These are phyloP conservation scores for Cyphomyrmex costatus DNA, from an alignment of 1,140 invertebrate species.

Conservation along the genomic window DNA sequence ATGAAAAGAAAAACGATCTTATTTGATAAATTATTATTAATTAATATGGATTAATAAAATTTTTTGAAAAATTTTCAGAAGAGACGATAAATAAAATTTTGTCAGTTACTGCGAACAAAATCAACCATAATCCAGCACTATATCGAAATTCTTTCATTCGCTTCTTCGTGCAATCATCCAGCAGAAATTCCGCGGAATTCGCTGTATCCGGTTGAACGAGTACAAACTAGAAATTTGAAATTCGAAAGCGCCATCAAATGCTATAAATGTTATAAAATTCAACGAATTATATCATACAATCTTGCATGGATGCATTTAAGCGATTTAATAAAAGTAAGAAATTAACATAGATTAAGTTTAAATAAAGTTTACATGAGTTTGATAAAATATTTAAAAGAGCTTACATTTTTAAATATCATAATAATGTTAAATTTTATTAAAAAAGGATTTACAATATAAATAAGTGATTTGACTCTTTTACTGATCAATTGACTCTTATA, in stretches of 20 bases:
- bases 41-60: neutral
- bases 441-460: no score
- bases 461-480: no score
- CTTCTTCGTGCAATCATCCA: conserved; percentile 60
- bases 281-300: conserved; percentile 11
- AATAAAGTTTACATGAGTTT: neutral
- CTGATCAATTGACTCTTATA: no score
- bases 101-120: conserved; percentile 23
- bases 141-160: conserved; percentile 59
- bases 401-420: neutral
- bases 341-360: neutral
- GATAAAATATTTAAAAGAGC: neutral
- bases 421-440: neutral
- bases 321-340: neutral
- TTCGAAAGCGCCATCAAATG: conserved; percentile 44
- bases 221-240: conserved; percentile 46
- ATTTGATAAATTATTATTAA: neutral
- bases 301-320: conserved; percentile 4
- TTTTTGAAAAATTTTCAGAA: neutral
- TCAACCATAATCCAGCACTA: conserved; percentile 53
- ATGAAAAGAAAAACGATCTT: no score
- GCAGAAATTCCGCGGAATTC: conserved; percentile 58
- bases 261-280: conserved; percentile 34
- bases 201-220: conserved; percentile 38
- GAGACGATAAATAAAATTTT: conserved; percentile 7